These are phyloP conservation scores for Riptortus pedestris DNA, from an alignment of 1,140 invertebrate species.

Conservation along the genomic window DNA sequence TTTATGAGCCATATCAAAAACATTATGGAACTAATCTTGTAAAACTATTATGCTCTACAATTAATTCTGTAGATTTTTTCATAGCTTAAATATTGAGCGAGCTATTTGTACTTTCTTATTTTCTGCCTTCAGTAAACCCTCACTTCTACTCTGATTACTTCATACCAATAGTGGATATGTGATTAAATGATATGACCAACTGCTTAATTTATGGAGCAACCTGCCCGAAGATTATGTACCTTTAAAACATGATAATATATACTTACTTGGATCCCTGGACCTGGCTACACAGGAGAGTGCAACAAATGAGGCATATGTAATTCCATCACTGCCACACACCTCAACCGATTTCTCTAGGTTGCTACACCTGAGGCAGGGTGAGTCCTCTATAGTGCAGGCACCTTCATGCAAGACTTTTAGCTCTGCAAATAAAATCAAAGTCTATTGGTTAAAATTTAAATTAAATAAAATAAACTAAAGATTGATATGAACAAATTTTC, in stretches of 20 bases:
- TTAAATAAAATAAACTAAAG: too few species aligned
- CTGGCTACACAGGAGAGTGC: slow-evolving; percentile 36
- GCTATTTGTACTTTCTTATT: not conserved
- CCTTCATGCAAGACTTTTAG: slow-evolving; percentile 33
- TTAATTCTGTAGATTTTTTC: not conserved
- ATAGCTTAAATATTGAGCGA: not conserved
- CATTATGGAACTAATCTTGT: too few species aligned
- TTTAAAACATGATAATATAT: not conserved
- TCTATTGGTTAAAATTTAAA: too few species aligned
- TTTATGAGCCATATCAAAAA: too few species aligned
- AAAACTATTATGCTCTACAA: too few species aligned
- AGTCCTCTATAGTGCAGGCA: slow-evolving; percentile 32
- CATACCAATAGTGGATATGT: not conserved
- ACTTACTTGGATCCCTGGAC: slow-evolving; percentile 34
- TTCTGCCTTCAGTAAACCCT: not conserved
- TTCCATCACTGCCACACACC: slow-evolving; percentile 36
- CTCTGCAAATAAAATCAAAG: slow-evolving; percentile 33
- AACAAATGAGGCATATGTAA: slow-evolving; percentile 33
- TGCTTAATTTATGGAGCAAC: too few species aligned
- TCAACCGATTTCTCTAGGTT: slow-evolving; percentile 29
- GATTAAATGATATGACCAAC: too few species aligned
- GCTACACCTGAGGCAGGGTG: slow-evolving; percentile 31
- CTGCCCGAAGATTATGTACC: too few species aligned
- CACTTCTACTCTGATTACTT: not conserved
- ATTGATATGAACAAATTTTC: too few species aligned